Percentiles rank a stretch among this genome's conserved stretches.
Evolutionary conservation across 1,140 invertebrate genomes (phyloP).

Genomic region (Bombus vancouverensis): DNA sequence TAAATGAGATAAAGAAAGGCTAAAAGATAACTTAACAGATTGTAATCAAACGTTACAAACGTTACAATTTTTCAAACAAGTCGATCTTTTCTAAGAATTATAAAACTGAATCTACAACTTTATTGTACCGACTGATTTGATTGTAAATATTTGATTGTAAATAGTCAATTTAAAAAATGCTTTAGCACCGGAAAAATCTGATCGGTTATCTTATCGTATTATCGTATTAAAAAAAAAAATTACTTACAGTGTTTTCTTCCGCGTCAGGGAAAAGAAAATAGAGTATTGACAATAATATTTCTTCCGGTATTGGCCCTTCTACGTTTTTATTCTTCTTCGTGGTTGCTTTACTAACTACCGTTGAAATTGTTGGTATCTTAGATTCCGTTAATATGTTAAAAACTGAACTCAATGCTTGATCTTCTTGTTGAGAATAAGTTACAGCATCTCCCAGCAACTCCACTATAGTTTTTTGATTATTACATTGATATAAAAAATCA

Average conservation of each 20-base stretch:
- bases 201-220: background rate
- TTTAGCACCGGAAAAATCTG: too few species aligned
- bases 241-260: conserved; percentile 84
- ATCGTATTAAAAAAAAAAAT: background rate
- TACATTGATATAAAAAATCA: conserved; percentile 83
- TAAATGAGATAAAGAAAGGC: too few species aligned
- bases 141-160: too few species aligned
- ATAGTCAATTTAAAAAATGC: background rate
- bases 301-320: conserved; percentile 89
- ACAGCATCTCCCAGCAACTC: conserved; percentile 85
- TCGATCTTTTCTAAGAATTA: background rate
- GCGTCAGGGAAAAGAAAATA: conserved; percentile 96
- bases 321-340: conserved; percentile 80
- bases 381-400: conserved; percentile 84
- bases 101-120: too few species aligned
- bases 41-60: too few species aligned
- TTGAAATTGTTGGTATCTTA: conserved; percentile 83
- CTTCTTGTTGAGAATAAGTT: conserved; percentile 69
- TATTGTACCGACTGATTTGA: too few species aligned
- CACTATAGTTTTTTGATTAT: conserved; percentile 80
- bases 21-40: too few species aligned
- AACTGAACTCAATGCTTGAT: conserved; percentile 77
- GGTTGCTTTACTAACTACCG: conserved; percentile 79
- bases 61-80: background rate
- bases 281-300: conserved; percentile 89